Evolutionary conservation across 2,888 invertebrate genomes (phyloP).

Genomic region (Tryphoninae sp.): DNA sequence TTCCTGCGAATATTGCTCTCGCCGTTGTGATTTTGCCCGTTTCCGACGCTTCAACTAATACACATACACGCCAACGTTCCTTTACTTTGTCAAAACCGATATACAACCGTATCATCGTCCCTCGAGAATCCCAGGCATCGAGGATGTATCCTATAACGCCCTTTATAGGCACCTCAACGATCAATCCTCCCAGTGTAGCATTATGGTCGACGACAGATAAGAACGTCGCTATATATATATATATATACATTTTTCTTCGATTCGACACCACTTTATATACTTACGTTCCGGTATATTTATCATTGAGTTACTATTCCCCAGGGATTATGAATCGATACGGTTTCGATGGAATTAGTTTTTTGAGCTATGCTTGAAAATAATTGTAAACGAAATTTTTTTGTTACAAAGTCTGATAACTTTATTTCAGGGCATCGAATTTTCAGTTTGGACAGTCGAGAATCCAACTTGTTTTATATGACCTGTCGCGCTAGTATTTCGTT

Average conservation of each 20-base stretch:
- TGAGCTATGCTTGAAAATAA: neutral
- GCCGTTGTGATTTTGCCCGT: slow-evolving; percentile 37
- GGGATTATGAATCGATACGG: neutral
- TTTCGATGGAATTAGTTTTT: neutral
- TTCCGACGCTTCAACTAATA: slow-evolving; percentile 10
- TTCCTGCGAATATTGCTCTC: slow-evolving; percentile 31
- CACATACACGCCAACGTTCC: slow-evolving; percentile 1
- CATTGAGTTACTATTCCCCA: slow-evolving; percentile 5
- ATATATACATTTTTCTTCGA: slow-evolving; percentile 33
- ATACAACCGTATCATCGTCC: slow-evolving; percentile 45
- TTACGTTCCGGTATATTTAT: slow-evolving; percentile 31
- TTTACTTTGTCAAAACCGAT: slow-evolving; percentile 40
- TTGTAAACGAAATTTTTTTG: neutral
- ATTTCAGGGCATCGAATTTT: too few relatives aligned
- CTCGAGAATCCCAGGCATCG: slow-evolving; percentile 50
- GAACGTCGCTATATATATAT: slow-evolving; percentile 27
- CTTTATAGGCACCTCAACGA: slow-evolving; percentile 51
- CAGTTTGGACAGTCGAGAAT: neutral
- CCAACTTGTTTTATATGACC: neutral
- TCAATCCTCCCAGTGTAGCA: slow-evolving; percentile 50
- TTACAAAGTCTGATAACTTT: too few relatives aligned
- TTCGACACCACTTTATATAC: slow-evolving; percentile 36
- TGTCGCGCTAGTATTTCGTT: neutral
- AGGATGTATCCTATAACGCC: slow-evolving; percentile 51
- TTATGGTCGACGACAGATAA: slow-evolving; percentile 26